Evolutionary conservation across 1,140 invertebrate genomes (phyloP), one percentile per base, ranked within the genome.

Genomic region (Tetramorium parvispinum): DNA sequence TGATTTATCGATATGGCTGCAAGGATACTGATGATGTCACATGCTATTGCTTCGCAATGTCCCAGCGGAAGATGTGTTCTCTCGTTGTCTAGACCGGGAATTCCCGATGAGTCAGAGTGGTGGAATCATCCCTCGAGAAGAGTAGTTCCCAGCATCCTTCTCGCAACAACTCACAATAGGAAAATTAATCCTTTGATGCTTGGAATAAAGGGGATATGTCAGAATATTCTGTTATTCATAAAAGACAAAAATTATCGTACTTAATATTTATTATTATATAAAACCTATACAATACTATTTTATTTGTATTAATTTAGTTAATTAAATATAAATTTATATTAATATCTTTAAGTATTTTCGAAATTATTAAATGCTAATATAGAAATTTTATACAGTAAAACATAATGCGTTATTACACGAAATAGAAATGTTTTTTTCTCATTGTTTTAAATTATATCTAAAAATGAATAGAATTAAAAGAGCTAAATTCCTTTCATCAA

Each of bases 61-160:
- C 78, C n/a, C 66, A 27, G 49, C 75, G 76, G 66, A 86, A 83
- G 85, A 86, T 65, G 78, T n/a, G 16, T 4, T 27, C 24, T 70
- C 53, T 66, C 43, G 51, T 61, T 55, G 51, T 70, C 43, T 73
- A 16, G 85, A 73, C 40, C 65, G 49, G 78, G 79, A 65, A 87
- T 75, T 71, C 32, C 65, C 68, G 68, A 37, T 87, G 85, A 87
- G 65, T 87, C 85, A 87, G 57, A 73, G 24, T 40, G 40, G 78
- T 13, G 16, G 78, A 87, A 73, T 87, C 85, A 87, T 87, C 85
- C 85, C 85, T 13, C 37, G 68, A 55, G 57, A 83, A 78, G 11
- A 51, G 27, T 55, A 13, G 37, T 46, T 73, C 46, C n/a, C 55
- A 6, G 16, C 27, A 53, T 53, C 46, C 43, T 78, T 78, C 55